phyloP scores from a whole-genome alignment of 2,888 invertebrate species.

The Thalpophila matura region DNA sequence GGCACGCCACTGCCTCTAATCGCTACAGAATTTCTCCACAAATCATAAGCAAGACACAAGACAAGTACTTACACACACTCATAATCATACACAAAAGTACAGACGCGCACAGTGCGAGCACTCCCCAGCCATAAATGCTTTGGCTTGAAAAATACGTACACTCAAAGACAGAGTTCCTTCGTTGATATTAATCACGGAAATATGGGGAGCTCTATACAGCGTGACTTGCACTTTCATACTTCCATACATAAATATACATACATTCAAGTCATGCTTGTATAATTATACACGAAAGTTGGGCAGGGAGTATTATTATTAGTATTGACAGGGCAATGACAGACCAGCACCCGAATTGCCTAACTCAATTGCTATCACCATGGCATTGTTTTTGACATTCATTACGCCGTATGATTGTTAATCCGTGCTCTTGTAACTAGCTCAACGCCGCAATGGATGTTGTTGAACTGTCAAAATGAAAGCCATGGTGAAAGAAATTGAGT shows the following conservation, averaged over 20 bases:
- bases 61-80: neutral
- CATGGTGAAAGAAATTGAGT: too few species aligned
- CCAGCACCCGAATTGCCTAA: too few species aligned
- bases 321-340: constrained; percentile 5
- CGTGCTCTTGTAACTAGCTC: too few species aligned
- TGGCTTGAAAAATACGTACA: constrained; percentile 60
- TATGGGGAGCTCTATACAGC: constrained; percentile 53
- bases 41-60: neutral
- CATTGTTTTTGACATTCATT: too few species aligned
- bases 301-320: constrained; percentile 2
- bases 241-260: constrained; percentile 11
- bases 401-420: too few species aligned
- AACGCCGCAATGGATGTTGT: too few species aligned
- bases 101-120: constrained; percentile 24
- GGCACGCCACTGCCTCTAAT: too few species aligned
- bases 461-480: too few species aligned
- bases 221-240: constrained; percentile 64
- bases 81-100: constrained; percentile 14
- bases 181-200: constrained; percentile 65
- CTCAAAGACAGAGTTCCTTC: constrained; percentile 59
- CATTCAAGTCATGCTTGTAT: constrained; percentile 44
- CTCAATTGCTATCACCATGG: too few species aligned
- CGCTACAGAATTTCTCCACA: neutral
- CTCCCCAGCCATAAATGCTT: constrained; percentile 49
- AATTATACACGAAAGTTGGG: constrained; percentile 39